Conservation (phyloP, 2,113 vertebrate genomes). For the Rhinopomastus cyanomelas region DNA sequence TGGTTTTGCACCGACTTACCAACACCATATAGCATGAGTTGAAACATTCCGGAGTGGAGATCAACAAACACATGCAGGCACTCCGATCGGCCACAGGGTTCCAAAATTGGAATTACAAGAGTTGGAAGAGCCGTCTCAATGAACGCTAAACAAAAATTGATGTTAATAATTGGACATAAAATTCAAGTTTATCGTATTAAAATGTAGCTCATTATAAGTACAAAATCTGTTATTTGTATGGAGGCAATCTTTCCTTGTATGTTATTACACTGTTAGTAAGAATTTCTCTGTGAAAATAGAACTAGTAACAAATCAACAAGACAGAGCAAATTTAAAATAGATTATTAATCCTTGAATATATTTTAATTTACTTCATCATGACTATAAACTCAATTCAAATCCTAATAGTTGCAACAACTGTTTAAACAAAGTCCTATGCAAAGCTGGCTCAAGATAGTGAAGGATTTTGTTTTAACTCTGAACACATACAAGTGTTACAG, state of each 20-base stretch:
- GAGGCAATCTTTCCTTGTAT: neutral
- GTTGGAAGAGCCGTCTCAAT: slow-evolving; percentile 95
- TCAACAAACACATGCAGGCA: slow-evolving; percentile 98
- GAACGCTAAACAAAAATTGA: slow-evolving; percentile 81
- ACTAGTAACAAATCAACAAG: neutral
- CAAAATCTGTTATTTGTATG: neutral
- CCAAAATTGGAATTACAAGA: slow-evolving; percentile 93
- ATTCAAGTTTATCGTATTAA: neutral
- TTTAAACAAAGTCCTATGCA: neutral
- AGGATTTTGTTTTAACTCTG: neutral
- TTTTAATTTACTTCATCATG: neutral
- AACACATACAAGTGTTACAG: neutral
- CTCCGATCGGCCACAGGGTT: slow-evolving; percentile 94
- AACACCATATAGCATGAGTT: slow-evolving; percentile 95
- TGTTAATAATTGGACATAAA: neutral
- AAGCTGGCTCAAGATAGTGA: neutral
- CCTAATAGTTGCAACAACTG: neutral
- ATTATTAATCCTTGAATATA: neutral
- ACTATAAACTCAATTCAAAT: neutral
- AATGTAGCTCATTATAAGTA: neutral
- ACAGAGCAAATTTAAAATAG: neutral
- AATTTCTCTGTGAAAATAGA: neutral
- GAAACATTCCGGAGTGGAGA: slow-evolving; percentile 98
- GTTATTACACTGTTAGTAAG: neutral
- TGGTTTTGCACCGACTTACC: slow-evolving; percentile 79